Evolutionary conservation across 2,888 invertebrate genomes (phyloP), one percentile per base, ranked within the genome.

Genomic region (Acholoe squamosa): DNA sequence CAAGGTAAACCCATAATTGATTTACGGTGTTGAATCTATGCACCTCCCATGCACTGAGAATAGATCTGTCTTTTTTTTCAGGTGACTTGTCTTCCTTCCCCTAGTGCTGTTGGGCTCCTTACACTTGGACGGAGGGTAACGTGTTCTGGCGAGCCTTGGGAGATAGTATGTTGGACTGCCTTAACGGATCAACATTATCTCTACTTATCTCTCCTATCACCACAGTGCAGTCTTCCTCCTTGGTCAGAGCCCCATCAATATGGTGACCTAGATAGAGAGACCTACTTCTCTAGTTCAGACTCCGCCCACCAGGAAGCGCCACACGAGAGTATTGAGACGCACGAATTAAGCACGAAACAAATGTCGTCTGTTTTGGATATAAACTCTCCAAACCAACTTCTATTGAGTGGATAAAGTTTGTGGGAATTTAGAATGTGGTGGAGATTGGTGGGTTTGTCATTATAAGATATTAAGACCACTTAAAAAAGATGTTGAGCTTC

Each of bases 171-270:
- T n/a, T 28, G 71, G 71, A 14, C 71, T n/a, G 71, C 71, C 71
- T 28, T 28, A 14, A 61, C 25, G 25, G 71, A 71, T 71, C 71
- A 71, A 28, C 31, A 28, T 28, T 71, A 71, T 71, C 71, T 71
- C 71, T 28, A 25, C 71, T 71, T 71, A 71, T 71, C 71, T n/a
- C n/a, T 71, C 28, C 71, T 71, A 71, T 71, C 71, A n/a, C 28
- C 71, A 25, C 71, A 22, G 25, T 25, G n/a, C 71, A 71, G 31
- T 28, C 71, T 61, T 61, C 71, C 71, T 71, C 28, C 71, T 71
- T 25, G 5, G 71, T 25, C 28, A 25, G 28, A 28, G n/a, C 3
- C 71, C 71, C 31, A 28, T 71, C 71, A 28, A 71, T 71, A 71
- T 28, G n/a, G 28, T 71, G 71, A 28, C 71, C 71, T 71, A 71